Percentiles rank a stretch among this genome's conserved stretches.
Evolutionary conservation across 2,113 vertebrate species (phyloP).

Genomic region (Odocoileus hemionus): DNA sequence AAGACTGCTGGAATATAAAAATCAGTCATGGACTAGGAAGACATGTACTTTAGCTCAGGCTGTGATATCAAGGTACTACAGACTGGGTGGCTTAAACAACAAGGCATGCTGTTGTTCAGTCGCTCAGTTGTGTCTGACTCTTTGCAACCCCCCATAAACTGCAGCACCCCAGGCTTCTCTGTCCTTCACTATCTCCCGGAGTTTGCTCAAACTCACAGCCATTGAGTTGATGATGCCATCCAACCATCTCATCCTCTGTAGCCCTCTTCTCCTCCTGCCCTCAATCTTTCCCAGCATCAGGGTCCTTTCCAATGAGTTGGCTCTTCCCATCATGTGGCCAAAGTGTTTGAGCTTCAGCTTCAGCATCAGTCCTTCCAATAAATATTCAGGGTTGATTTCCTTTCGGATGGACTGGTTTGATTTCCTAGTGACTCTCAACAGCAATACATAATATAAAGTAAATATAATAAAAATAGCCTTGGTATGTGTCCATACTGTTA

Average conservation of each 20-base stretch:
- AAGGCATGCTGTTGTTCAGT: background rate
- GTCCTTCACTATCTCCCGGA: background rate
- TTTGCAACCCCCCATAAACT: background rate
- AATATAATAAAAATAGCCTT: background rate
- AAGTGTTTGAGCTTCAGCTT: background rate
- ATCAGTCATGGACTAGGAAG: background rate
- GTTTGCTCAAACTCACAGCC: background rate
- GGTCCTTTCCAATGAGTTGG: background rate
- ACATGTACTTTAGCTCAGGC: background rate
- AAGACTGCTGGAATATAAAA: background rate
- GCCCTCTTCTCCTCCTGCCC: background rate
- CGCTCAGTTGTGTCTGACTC: background rate
- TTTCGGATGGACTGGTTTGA: background rate
- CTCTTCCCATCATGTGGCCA: background rate
- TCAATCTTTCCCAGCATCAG: background rate
- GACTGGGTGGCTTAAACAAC: background rate
- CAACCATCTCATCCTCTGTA: background rate
- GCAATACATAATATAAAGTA: background rate
- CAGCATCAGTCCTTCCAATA: background rate
- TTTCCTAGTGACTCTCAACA: background rate
- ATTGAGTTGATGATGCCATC: background rate
- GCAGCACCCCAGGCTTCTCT: background rate
- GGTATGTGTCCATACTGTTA: too few species aligned
- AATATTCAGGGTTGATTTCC: background rate
- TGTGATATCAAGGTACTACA: background rate